Evolutionary conservation across 2,797 vertebrate genomes (phyloP), one percentile per base, ranked within the genome.

Genomic region (Periparus ater): DNA sequence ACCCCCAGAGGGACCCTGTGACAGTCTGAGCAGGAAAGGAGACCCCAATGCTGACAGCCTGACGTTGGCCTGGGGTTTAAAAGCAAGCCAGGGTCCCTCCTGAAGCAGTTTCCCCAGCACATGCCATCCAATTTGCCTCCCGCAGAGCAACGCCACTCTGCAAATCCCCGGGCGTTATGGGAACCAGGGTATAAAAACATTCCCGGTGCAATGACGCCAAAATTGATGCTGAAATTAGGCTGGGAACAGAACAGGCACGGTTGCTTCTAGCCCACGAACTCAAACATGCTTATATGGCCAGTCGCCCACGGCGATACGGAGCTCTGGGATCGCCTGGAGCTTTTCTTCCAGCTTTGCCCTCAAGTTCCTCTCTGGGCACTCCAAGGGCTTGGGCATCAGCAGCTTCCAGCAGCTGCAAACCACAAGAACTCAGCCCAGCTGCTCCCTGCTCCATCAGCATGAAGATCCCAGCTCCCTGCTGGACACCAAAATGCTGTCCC

Each of bases 141-240:
- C 0, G 12, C 47, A 60, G 87, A 88, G 85, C 70, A 51, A 3
- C 9, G 32, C 78, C 68, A 17, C 87, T 65, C 79, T 27, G 45
- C 72, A 84, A 70, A 74, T 68, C 82, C 72, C 79, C 18, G 9
- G 82, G 87, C 10, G 2, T 77, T 91, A 89, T 58, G 70, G 87
- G 82, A 94, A 94, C 73, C 54, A 29, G 60, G 34, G 68, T 74
- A 91, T 65, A 88, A 88, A 92, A 92, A 85, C 87, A 85, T 92
- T 92, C 86, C 78, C 1, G 2, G 70, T 36, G 44, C 76, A 55
- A 9, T 32, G 79, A 91, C 4, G 10, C 84, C 32, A n/a, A 85
- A 92, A 91, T n/a, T 57, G 73, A 50, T 76, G 89, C 92, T 77
- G 95, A 92, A 92, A 93, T 94, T 88, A 93, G 91, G 73, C 79